Conservation (phyloP, 2,888 invertebrate genomes). For the Cactoblastis cactorum region DNA sequence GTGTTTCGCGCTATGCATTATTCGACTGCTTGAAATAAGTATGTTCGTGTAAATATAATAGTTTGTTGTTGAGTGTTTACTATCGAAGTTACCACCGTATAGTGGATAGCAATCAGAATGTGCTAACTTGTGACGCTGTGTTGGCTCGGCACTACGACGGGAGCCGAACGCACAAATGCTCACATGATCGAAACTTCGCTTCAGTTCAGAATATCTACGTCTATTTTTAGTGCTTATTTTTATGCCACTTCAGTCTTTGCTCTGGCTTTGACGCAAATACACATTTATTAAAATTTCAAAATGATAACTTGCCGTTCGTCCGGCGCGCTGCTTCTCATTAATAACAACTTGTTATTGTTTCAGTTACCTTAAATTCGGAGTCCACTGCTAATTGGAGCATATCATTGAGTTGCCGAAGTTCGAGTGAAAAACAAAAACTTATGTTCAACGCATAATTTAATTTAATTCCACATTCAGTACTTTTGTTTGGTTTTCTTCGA, state of each 20-base stretch:
- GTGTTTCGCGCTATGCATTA: constrained; percentile 33
- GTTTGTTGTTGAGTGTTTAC: constrained; percentile 53
- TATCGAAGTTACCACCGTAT: constrained; percentile 52
- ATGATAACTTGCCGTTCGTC: constrained; percentile 34
- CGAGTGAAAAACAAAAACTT: constrained; percentile 44
- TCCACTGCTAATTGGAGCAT: constrained; percentile 57
- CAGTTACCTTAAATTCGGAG: constrained; percentile 70
- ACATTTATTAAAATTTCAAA: constrained; percentile 39
- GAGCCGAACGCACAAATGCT: constrained; percentile 46
- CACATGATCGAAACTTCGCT: constrained; percentile 67
- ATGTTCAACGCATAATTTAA: constrained; percentile 68
- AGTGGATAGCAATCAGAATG: constrained; percentile 42
- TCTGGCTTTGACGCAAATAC: constrained; percentile 58
- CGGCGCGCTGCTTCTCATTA: constrained; percentile 26
- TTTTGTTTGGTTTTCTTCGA: constrained; percentile 61
- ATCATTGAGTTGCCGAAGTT: constrained; percentile 58
- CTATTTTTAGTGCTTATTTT: constrained; percentile 66
- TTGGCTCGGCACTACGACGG: constrained; percentile 58
- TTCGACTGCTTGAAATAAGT: constrained; percentile 27
- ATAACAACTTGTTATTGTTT: constrained; percentile 53
- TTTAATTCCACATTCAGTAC: constrained; percentile 70
- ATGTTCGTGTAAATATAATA: constrained; percentile 34
- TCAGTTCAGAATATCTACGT: constrained; percentile 43
- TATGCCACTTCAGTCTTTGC: constrained; percentile 60
- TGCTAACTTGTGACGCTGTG: constrained; percentile 53